phyloP scores from a whole-genome alignment of 2,113 vertebrate genomes.

The Rousettus leschenaultii region DNA sequence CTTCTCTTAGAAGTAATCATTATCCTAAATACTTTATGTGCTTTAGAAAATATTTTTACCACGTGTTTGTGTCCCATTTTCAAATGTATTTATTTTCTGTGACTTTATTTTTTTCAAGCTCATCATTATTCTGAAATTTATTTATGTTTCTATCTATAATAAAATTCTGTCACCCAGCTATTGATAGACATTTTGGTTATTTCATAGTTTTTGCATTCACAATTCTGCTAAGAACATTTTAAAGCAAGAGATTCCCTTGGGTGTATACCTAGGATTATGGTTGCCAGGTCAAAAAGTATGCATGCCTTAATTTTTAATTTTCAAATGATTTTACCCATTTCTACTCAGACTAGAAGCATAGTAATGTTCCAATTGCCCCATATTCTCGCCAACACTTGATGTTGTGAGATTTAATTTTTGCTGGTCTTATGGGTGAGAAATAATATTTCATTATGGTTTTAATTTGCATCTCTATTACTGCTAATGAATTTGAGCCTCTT shows the following conservation, averaged over 20 bases:
- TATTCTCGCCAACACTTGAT: not conserved
- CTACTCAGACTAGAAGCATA: not conserved
- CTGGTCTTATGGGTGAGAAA: not conserved
- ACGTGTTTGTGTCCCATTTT: not conserved
- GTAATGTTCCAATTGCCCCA: not conserved
- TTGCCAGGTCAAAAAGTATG: not conserved
- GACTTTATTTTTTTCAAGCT: not conserved
- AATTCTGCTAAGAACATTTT: not conserved
- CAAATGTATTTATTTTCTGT: not conserved
- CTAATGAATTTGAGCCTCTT: not conserved
- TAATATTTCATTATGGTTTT: not conserved
- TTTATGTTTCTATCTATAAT: not conserved
- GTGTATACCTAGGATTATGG: not conserved
- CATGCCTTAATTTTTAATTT: not conserved
- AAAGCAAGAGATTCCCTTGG: not conserved
- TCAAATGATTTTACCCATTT: not conserved
- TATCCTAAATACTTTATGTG: not conserved
- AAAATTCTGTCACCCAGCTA: not conserved
- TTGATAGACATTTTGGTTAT: not conserved
- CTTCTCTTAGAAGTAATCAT: not conserved
- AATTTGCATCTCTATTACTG: not conserved
- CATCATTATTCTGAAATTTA: not conserved
- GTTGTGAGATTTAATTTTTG: not conserved
- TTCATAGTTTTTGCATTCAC: not conserved
- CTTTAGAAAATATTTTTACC: not conserved